A percentile compares a stretch with the other conserved stretches of the same genome.
Conservation (phyloP, 92 coral and sea anemone species). For the Epizoanthus illoricatus region DNA sequence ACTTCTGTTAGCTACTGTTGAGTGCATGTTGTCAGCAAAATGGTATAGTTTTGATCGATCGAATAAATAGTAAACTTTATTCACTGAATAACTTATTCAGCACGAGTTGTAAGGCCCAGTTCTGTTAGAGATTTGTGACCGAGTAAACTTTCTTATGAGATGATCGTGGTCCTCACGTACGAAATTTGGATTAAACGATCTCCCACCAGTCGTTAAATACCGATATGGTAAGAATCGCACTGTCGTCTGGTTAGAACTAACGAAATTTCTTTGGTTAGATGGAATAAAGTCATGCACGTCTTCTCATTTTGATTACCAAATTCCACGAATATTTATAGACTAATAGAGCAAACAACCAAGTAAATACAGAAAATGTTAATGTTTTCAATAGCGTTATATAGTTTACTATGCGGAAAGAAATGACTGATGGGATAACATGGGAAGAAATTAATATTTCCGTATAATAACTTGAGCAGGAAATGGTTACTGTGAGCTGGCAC, state of each 20-base stretch:
- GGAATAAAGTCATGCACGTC: not conserved
- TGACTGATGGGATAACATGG: not conserved
- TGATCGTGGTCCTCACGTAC: too few relatives aligned
- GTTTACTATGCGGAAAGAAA: not conserved
- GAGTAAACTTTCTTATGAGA: too few relatives aligned
- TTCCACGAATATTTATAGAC: constrained; percentile 16
- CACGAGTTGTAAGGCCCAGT: too few relatives aligned
- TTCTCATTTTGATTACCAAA: not conserved
- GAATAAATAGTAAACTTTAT: too few relatives aligned
- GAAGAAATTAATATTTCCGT: constrained; percentile 37
- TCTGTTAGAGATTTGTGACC: too few relatives aligned
- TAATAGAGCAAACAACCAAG: constrained; percentile 22
- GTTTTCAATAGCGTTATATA: not conserved
- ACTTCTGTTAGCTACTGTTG: too few relatives aligned
- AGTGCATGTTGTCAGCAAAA: too few relatives aligned
- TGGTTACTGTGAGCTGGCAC: constrained; percentile 1
- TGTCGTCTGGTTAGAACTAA: too few relatives aligned
- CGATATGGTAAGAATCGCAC: too few relatives aligned
- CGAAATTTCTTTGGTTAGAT: not conserved
- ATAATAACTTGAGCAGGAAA: constrained; percentile 20
- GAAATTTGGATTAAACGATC: not conserved
- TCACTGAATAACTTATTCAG: too few relatives aligned
- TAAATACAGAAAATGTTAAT: not conserved
- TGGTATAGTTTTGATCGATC: too few relatives aligned
- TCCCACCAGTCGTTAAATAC: not conserved